These are phyloP conservation scores for Aporophyla nigra DNA, from an alignment of 2,888 invertebrate species.

Conservation along the genomic window DNA sequence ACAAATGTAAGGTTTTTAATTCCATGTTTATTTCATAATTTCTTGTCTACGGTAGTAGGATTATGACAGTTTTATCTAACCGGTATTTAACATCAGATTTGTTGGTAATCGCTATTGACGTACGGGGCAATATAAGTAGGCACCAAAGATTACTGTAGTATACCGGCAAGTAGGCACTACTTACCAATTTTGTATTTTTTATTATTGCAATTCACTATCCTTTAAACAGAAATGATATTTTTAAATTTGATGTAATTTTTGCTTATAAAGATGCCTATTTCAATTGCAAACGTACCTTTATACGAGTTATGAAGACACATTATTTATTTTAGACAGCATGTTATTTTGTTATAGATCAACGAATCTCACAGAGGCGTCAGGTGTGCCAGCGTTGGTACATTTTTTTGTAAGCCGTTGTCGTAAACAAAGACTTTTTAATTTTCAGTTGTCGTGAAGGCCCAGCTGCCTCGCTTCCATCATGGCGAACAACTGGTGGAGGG, in stretches of 20 bases:
- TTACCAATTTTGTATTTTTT: too few species aligned
- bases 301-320: not conserved
- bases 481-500: constrained; percentile 81
- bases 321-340: not conserved
- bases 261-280: not conserved
- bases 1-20: not conserved
- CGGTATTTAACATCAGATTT: not conserved
- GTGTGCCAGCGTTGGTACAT: not conserved
- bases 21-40: constrained; percentile 1
- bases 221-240: not conserved
- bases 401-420: constrained; percentile 8
- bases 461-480: constrained; percentile 65
- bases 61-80: constrained; percentile 3
- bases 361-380: constrained; percentile 45
- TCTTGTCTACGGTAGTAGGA: not conserved
- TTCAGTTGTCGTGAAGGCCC: constrained; percentile 65
- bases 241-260: not conserved
- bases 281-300: not conserved
- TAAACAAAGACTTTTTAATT: constrained; percentile 20
- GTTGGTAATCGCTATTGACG: constrained; percentile 7
- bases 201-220: not conserved
- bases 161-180: too few species aligned
- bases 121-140: not conserved
- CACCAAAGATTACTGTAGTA: too few species aligned
- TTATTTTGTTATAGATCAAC: constrained; percentile 30